These are phyloP conservation scores for Ahaetulla prasina DNA, from an alignment of 2,113 vertebrate genomes.

Conservation along the genomic window DNA sequence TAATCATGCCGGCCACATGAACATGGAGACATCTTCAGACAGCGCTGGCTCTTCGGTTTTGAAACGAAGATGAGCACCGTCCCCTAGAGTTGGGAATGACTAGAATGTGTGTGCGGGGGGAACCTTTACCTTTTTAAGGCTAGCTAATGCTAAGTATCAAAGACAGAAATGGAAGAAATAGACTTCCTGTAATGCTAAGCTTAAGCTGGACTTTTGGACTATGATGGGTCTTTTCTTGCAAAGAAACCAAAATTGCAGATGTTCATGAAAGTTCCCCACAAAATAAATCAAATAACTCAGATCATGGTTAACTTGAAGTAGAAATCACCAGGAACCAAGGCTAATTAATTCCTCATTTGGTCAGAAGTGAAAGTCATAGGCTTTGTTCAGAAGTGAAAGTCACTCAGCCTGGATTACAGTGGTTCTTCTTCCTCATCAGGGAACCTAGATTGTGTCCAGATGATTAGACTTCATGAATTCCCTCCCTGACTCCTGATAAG, in stretches of 20 bases:
- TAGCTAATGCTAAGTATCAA: not conserved
- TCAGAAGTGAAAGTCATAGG: not conserved
- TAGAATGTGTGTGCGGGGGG: too few species aligned
- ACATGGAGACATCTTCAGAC: too few species aligned
- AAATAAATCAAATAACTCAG: not conserved
- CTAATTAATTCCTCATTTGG: not conserved
- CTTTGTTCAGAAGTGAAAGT: not conserved
- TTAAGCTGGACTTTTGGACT: not conserved
- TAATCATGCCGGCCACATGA: too few species aligned
- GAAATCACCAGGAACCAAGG: not conserved
- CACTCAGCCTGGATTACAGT: not conserved
- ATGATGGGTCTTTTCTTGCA: not conserved
- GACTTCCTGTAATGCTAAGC: not conserved
- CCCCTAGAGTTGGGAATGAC: too few species aligned
- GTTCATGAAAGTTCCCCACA: not conserved
- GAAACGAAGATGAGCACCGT: too few species aligned
- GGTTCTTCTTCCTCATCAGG: not conserved
- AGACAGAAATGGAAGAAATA: not conserved
- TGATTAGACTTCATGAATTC: not conserved
- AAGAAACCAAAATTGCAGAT: not conserved
- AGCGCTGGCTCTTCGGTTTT: too few species aligned
- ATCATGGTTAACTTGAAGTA: not conserved
- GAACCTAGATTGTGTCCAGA: not conserved
- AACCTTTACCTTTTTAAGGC: too few species aligned
- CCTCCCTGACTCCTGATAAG: not conserved